Base-by-base conservation (phyloP, 2,113 vertebrate species). In the Taxidea taxus region DNA sequence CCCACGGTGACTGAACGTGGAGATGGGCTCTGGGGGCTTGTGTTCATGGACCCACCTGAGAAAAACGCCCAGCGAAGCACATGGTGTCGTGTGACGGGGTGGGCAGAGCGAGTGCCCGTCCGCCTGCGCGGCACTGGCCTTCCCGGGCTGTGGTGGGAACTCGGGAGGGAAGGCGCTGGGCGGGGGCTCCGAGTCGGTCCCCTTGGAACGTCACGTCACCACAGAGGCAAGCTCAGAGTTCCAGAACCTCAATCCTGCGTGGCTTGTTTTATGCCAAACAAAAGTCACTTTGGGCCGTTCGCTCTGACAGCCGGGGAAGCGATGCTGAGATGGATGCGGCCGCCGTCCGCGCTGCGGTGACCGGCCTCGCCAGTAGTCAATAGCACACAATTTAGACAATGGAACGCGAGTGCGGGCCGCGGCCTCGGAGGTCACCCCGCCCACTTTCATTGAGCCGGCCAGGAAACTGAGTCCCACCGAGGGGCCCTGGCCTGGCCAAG, bases 101-200 rank as follows among this genome's bases (percentile, higher is more conserved):
- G 9, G 0, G 2, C 1, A 4, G 80, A 64, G 2, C 10, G 0
- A 0, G 1, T 1, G 15, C 4, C 6, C 4, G 49, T 4, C 56
- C 0, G 1, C 49, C 20, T 0, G 0, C 0, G 4, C 0, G 20
- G 37, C 0, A 0, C 25, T 2, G 49, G 12, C 72, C 27, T 37
- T 27, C 39, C 10, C 0, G 0, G 29, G 16, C 1, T 0, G 0
- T 1, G 25, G 49, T 5, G 31, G 27, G 15, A 44, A 18, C 42
- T 8, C 13, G 16, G 54, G 62, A 2, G 4, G 29, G 14, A 14
- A 14, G 27, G 34, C 7, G 47, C 8, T 1, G 14, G 37, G 12
- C 0, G 2, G 78, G 51, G 51, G 13, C 29, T 3, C 13, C 1
- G 0, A 7, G 37, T 49, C 0, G 0, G 4, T 7, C 18, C 4